Conservation (phyloP, 2,888 invertebrate species). For the Dioctria rufipes region DNA sequence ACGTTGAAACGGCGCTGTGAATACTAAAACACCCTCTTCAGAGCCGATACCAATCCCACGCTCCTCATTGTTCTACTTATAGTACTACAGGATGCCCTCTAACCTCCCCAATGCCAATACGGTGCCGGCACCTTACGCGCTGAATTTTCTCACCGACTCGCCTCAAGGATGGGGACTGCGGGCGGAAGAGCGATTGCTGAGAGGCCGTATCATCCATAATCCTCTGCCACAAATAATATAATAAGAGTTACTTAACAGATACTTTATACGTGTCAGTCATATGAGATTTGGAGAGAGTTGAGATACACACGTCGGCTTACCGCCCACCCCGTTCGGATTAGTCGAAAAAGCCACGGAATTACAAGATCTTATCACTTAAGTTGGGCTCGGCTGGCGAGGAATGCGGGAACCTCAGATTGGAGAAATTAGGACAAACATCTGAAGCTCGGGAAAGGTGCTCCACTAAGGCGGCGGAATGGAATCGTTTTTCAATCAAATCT, state of each 20-base stretch:
- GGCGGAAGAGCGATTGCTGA: slow-evolving; percentile 40
- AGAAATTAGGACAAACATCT: slow-evolving; percentile 48
- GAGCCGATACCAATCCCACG: neutral
- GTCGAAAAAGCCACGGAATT: slow-evolving; percentile 38
- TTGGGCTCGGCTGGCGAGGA: slow-evolving; percentile 33
- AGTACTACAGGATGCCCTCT: neutral
- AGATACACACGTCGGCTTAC: neutral
- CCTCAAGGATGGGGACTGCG: neutral
- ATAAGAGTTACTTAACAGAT: slow-evolving; percentile 56
- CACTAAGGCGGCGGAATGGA: neutral
- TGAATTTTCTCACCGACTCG: neutral
- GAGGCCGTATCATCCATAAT: slow-evolving; percentile 55
- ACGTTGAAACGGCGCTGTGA: slow-evolving; percentile 42
- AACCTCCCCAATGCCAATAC: neutral
- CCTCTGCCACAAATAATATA: slow-evolving; percentile 55
- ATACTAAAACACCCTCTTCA: slow-evolving; percentile 43
- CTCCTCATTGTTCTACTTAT: slow-evolving; percentile 38
- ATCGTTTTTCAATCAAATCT: slow-evolving; percentile 50
- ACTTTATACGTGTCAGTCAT: slow-evolving; percentile 56
- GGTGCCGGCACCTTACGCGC: slow-evolving; percentile 37
- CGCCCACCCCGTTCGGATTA: neutral
- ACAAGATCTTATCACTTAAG: slow-evolving; percentile 47
- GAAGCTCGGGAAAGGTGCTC: slow-evolving; percentile 32
- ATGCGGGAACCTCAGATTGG: slow-evolving; percentile 34
- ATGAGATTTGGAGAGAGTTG: slow-evolving; percentile 45